Evolutionary conservation across 2,797 vertebrate species (phyloP).

Genomic region (Oryzias dopingdopingensis): DNA sequence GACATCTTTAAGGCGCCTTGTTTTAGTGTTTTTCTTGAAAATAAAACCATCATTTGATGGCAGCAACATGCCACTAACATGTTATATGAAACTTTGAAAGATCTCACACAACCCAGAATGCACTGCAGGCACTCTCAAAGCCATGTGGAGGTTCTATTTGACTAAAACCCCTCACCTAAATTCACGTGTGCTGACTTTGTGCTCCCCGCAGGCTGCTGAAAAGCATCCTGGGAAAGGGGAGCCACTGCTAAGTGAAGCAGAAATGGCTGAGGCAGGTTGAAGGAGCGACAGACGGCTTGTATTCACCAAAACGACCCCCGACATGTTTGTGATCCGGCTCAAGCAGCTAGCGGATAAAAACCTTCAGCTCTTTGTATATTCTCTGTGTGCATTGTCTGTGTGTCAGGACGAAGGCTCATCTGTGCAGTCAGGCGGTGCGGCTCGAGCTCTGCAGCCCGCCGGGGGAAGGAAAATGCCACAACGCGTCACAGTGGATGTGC

Average conservation of each 20-base stretch:
- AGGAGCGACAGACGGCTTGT: background rate
- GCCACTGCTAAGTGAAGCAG: constrained; percentile 1
- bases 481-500: constrained; percentile 21
- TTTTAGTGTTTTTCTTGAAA: too few relatives aligned
- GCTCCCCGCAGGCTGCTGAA: background rate
- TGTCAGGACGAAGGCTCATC: constrained; percentile 22
- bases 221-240: constrained; percentile 35
- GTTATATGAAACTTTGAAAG: too few relatives aligned
- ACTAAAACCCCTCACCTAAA: too few relatives aligned
- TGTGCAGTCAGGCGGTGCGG: constrained; percentile 24
- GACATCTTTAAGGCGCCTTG: too few relatives aligned
- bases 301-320: background rate
- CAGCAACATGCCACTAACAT: too few relatives aligned
- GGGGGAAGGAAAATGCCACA: constrained; percentile 42
- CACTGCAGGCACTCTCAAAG: too few relatives aligned
- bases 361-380: constrained; percentile 18
- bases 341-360: constrained; percentile 7
- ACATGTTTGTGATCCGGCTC: constrained; percentile 4
- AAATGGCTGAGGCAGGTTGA: background rate
- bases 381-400: background rate
- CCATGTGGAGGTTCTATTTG: too few relatives aligned
- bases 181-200: too few relatives aligned
- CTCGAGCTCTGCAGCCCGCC: constrained; percentile 19
- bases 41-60: too few relatives aligned
- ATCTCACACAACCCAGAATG: too few relatives aligned